These are phyloP conservation scores for Ricordea florida DNA, from an alignment of 92 coral and sea anemone genomes.

Conservation along the genomic window DNA sequence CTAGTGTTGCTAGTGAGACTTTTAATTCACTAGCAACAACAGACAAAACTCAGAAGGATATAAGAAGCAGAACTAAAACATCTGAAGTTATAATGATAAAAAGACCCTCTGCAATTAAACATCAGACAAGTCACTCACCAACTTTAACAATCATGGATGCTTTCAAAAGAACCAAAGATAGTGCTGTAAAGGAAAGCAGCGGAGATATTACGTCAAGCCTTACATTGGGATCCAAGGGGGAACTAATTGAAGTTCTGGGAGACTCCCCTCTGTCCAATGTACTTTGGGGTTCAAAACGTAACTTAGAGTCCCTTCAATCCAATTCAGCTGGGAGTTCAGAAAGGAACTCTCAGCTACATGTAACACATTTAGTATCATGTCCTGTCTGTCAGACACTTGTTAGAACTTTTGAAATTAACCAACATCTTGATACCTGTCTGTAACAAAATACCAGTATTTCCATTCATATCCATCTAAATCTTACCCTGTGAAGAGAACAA, in stretches of 20 bases:
- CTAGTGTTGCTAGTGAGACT: neutral
- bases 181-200: neutral
- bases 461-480: neutral
- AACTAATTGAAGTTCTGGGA: slow-evolving; percentile 43
- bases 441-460: neutral
- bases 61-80: neutral
- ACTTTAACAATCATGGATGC: slow-evolving; percentile 79
- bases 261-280: slow-evolving; percentile 38
- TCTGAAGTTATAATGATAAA: neutral
- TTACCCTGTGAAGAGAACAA: neutral
- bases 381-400: slow-evolving; percentile 77
- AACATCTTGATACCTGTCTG: slow-evolving; percentile 77
- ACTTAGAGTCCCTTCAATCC: too few species aligned
- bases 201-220: neutral
- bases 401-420: slow-evolving; percentile 49
- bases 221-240: slow-evolving; percentile 20
- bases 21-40: neutral
- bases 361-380: slow-evolving; percentile 47
- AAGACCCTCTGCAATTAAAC: slow-evolving; percentile 17
- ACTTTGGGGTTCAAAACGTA: too few species aligned
- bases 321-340: neutral
- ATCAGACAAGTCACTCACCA: slow-evolving; percentile 1
- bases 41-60: neutral
- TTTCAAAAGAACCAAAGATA: slow-evolving; percentile 63
- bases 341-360: neutral